phyloP scores from a whole-genome alignment of 2,797 vertebrate species.

The Coluber constrictor region DNA sequence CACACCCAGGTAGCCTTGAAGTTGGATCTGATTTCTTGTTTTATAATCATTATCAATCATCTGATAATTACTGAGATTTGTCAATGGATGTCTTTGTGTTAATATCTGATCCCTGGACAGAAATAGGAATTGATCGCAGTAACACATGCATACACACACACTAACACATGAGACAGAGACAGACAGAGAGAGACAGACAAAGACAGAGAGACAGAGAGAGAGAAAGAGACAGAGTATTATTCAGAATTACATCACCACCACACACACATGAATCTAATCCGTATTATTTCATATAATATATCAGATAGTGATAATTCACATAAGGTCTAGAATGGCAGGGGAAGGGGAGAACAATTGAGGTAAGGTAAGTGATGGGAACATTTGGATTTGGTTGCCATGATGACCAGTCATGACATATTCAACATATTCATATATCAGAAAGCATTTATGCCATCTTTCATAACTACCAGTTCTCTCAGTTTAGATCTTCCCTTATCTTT shows the following conservation, averaged over 20 bases:
- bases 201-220: no score
- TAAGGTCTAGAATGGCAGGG: neutral
- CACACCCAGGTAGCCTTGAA: neutral
- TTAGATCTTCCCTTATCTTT: neutral
- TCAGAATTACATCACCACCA: neutral
- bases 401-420: neutral
- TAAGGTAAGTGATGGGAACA: neutral
- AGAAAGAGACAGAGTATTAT: neutral
- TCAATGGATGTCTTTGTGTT: neutral
- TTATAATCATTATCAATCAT: neutral
- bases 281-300: neutral
- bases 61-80: neutral
- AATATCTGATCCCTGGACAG: neutral
- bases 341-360: neutral
- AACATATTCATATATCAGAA: neutral
- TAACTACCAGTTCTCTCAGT: neutral
- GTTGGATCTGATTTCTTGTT: neutral
- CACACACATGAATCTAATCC: neutral
- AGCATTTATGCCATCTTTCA: neutral
- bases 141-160: neutral
- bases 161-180: neutral
- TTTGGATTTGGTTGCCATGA: neutral
- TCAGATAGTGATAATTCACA: neutral
- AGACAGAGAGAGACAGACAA: no score
- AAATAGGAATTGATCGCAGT: neutral